Base-by-base conservation (phyloP, 2,888 invertebrate species). In the Eumacrocentrus americanus region DNA sequence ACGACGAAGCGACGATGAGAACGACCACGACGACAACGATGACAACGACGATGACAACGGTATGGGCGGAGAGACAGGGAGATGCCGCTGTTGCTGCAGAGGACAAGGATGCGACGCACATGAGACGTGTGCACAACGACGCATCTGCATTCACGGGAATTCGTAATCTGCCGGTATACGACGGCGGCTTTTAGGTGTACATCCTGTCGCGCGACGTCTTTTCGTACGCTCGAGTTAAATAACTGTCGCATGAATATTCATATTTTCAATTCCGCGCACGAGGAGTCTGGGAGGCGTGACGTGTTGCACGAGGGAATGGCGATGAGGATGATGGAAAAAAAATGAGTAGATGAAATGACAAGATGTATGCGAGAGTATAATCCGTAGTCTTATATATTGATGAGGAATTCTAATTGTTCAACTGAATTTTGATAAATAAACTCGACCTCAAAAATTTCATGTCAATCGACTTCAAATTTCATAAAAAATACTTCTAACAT, bases 181-280 rank as follows among this genome's bases (percentile, higher is more conserved):
- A 22, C 11, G 12, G 52, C 37, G 22, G 44, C 59, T 54, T 63
- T 63, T 51, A 54, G 58, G 46, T 46, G 38, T 22, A 34, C 29
- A 38, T 47, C 40, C 47, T 58, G 58, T 56, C 62, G 58, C 57
- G 51, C 44, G 52, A 52, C 58, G 65, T 68, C 67, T 69, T 66
- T 62, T 63, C 63, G 63, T 48, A 60, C 58, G 62, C 63, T 60
- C 56, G 66, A 65, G 67, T 70, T 70, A 70, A 72, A 72, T 72
- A 73, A 72, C 69, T 66, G 63, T 64, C 64, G 47, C 67, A 69
- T 72, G 72, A 74, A 71, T 72, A 72, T 72, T 71, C 66, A 70
- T 72, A 67, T 57, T 63, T 66, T 54, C 62, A 64, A 69, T 65
- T 61, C 58, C 52, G 29, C 22, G 52, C 48, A 25, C 23, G 42